Evolutionary conservation across 2,113 vertebrate species (phyloP), one percentile per base, ranked within the genome.

Genomic region (Callionymus lyra): DNA sequence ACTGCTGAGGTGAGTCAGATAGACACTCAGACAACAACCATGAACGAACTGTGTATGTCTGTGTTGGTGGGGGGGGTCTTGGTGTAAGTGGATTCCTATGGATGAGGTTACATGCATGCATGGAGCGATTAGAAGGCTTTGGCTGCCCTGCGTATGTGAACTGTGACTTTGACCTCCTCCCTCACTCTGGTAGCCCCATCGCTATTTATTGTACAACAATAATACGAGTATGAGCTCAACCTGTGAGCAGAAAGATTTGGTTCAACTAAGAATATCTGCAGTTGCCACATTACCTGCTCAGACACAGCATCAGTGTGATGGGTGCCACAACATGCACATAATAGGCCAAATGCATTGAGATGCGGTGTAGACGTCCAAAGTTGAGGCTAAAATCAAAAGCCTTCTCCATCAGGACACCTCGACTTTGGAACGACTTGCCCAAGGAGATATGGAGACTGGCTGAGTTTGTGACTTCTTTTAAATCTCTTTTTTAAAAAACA

Each of bases 191-290:
- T 70, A 68, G 54, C 64, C 48, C 36, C 50, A 19, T 54, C 19
- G 54, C 73, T 79, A 82, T 80, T 82, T 81, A 74, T 82, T 74
- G 67, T 68, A 61, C 38, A 38, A 61, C 72, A 72, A 77, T 69
- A 74, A 74, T 61, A 76, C 66, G 54, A 56, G 59, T 11, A 59
- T 65, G 56, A 70, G 68, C 61, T 76, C 64, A 63, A 45, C 42
- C 44, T 63, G 57, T 14, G 65, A 63, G n/a, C 46, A 17, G 36
- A 17, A 16, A 39, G 43, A 70, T 60, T 63, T 72, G 77, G 58
- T 64, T 69, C 62, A 77, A 74, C 53, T 31, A 38, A 38, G 50
- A 77, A 76, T 62, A 73, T 56, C 49, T 33, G n/a, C 32, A 2
- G 45, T 27, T 27, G 31, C 31, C 42, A 14, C 42, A 15, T 9